Base-by-base conservation (phyloP, 92 coral and sea anemone genomes). In the Montipora capitata region DNA sequence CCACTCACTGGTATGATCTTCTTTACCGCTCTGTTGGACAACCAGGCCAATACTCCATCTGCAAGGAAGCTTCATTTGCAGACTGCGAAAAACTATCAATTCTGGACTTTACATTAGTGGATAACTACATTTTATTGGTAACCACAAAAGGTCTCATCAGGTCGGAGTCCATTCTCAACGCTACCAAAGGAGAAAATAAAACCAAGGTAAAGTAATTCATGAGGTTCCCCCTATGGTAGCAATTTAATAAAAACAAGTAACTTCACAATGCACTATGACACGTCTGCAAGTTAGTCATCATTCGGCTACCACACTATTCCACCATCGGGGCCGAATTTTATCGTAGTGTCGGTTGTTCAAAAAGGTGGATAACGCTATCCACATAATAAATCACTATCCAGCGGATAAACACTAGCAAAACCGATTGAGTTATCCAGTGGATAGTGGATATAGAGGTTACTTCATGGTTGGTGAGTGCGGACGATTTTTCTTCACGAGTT, bases 101-200 rank as follows among this genome's bases (percentile, higher is more conserved):
- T 65, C 69, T 93, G 83, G 99, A 97, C 76, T 81, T 95, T 3
- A 48, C 92, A 18, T 88, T 97, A 17, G 61, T 95, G 41, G 83
- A 92, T 54, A 87, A 84, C 83, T 81, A 90, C 64, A 85, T 97
- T 77, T 80, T 97, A 9, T 41, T 95, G 73, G 91, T 96, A 72
- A 97, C 99, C 39, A 89, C 97, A 4, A 89, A 88, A 59, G 99
- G 99, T 54, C 62, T 96, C 71, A 75, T 94, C 13, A 90, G 88
- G 54, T 95, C 98, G 3, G 89, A 88, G 63, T 78, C 90, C n/a
- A 77, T 95, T 68, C 73, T 76, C 5, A 80, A 89, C 67, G 93
- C 83, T 20, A 39, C 87, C 7, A 61, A 65, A 74, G 77, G 72
- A 44, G 38, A 35, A 3, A 76, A 78, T 58, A 81, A 62, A 44